Base-by-base conservation (phyloP, 2,797 vertebrate species). In the Cheirogaleus major region DNA sequence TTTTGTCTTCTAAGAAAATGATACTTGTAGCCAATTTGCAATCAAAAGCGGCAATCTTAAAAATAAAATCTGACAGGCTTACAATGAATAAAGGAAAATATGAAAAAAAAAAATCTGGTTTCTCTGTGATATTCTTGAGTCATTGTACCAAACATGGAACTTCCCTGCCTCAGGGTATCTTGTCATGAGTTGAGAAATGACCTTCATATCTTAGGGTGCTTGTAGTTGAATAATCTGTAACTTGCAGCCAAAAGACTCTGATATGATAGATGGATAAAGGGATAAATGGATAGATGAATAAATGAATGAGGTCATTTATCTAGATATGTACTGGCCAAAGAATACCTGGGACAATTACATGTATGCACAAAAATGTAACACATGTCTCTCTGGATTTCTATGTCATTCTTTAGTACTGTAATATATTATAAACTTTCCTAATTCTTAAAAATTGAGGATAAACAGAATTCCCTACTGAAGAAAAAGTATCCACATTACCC, bases 11-110 rank as follows among this genome's bases (percentile, higher is more conserved):
- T 78, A 75, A 50, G 38, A 90, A 85, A 23, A 3, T 45, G 20
- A 93, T 52, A 35, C 15, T 57, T 76, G 9, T 17, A 88, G 7
- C 4, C 50, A 89, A 57, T 38, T 75, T 73, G n/a, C 9, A 67
- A 80, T 65, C 23, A 80, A 61, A n/a, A 88, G 22, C 79, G 38
- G 18, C 23, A 91, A 79, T 30, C 18, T 61, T 43, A 87, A 45
- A 93, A 87, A 83, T 85, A n/a, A 81, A 89, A 67, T 78, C 20
- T 10, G 67, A 70, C 12, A 91, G 43, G 32, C 30, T 57, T 76
- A 89, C 32, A 63, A 55, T 57, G 25, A 94, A 81, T 85, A 38
- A 81, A 45, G 88, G 81, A 52, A 89, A 96, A 81, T 61, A 72
- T 41, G 32, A 88, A 63, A 78, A 79, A 85, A n/a, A 80, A 48